Evolutionary conservation across 1,140 invertebrate species (phyloP).

Genomic region (Macrotrachela quadricornifera): DNA sequence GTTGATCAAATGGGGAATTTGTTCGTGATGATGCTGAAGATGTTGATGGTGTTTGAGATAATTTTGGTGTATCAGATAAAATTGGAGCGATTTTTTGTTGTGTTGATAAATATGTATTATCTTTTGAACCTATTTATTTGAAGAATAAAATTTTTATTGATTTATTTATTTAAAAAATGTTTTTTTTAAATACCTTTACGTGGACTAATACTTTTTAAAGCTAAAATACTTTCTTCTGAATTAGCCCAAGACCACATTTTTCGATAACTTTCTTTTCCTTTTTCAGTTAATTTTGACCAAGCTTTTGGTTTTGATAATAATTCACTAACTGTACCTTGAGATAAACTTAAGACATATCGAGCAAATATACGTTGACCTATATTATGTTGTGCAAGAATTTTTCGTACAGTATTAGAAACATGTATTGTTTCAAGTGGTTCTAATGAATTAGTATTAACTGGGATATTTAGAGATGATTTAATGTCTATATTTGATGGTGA

Average conservation of each 20-base stretch:
- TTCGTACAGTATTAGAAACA: conserved; percentile 72
- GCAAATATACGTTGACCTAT: conserved; percentile 95
- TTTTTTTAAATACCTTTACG: conserved; percentile 57
- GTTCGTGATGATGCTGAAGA: too few species aligned
- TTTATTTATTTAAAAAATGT: neutral
- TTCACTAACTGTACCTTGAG: conserved; percentile 89
- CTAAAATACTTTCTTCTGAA: conserved; percentile 81
- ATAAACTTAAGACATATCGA: conserved; percentile 86
- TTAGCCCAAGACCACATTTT: conserved; percentile 99
- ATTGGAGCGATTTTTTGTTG: neutral
- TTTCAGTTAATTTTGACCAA: conserved; percentile 98
- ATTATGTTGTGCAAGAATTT: conserved; percentile 87
- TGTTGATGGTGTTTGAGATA: too few species aligned
- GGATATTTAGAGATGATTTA: too few species aligned
- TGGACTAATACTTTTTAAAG: conserved; percentile 87
- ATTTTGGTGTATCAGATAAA: neutral
- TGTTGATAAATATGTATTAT: too few species aligned
- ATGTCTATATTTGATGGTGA: too few species aligned
- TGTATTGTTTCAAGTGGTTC: conserved; percentile 60
- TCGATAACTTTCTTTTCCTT: conserved; percentile 87
- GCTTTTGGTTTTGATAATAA: conserved; percentile 93
- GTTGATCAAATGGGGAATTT: too few species aligned
- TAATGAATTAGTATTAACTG: too few species aligned
- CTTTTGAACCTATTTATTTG: neutral
- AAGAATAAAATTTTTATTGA: neutral